Evolutionary conservation across 53 echinoderm and acorn worm species (phyloP), one percentile per base, ranked within the genome.

Genomic region (Echinometra lucunter): DNA sequence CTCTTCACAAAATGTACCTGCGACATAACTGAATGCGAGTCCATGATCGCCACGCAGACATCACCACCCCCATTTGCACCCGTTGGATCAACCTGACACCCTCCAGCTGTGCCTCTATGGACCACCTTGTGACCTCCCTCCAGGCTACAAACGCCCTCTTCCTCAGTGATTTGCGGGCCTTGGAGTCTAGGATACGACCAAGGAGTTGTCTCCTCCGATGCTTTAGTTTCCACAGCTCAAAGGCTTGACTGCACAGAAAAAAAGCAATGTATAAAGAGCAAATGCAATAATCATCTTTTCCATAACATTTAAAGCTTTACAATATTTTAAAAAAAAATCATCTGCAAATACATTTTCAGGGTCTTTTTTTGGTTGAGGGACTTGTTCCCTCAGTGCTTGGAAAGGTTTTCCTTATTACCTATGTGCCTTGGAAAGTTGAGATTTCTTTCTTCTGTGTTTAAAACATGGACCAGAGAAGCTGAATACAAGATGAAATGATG

Each of bases 151-250:
- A 45, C 1, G 66, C 66, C 35, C 66, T 94, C 87, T 85, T 82
- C 94, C 25, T 66, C 28, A 85, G 83, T 28, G 94, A 25, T 45
- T 82, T 60, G 44, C 45, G 16, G 25, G 63, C 40, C 85, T 83
- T 94, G 45, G 94, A 94, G 63, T 82, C 94, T 45, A 94, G 40
- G 94, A 94, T 94, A 32, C 66, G 45, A 45, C 38, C 44, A 45
- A 94, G 30, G 27, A 94, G 9, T 19, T 63, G 85, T 45, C 94
- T 82, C 37, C 94, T 58, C 1, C 45, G 83, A 42, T 60, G 13
- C 94, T 94, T 82, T 66, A 94, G 85, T 18, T 44, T 94, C 94
- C 94, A 94, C 21, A 94, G 94, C 45, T 58, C 37, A 57, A 94
- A 94, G 47, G 94, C 85, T 83, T 94, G 94, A 35, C 94, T 94